These are phyloP conservation scores for Panonychus citri DNA, from an alignment of 1,140 invertebrate species.

Conservation along the genomic window DNA sequence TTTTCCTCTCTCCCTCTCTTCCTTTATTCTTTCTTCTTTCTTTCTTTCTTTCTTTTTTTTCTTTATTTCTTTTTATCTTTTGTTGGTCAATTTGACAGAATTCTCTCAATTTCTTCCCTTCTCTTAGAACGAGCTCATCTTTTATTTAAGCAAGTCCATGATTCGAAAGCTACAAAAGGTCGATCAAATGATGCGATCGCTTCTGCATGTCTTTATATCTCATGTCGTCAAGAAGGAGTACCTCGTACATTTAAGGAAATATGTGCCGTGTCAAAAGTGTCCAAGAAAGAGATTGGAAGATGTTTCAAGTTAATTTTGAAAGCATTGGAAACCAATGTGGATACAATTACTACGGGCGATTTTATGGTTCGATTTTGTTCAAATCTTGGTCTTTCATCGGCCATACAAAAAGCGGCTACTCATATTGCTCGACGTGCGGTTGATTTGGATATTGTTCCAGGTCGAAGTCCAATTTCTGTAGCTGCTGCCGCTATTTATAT, in stretches of 20 bases:
- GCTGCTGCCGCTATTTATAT: conserved; percentile 98
- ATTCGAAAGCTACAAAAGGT: conserved; percentile 83
- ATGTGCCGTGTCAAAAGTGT: conserved; percentile 29
- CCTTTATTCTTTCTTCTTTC: no score
- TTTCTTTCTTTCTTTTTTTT: no score
- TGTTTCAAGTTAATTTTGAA: conserved; percentile 84
- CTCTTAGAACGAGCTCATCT: conserved; percentile 62
- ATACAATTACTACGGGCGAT: conserved; percentile 91
- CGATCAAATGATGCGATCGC: conserved; percentile 92
- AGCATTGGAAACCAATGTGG: conserved; percentile 72
- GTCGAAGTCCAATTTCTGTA: conserved; percentile 91
- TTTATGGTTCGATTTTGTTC: conserved; percentile 61
- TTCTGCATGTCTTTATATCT: conserved; percentile 94
- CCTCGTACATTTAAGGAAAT: conserved; percentile 73
- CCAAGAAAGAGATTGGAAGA: conserved; percentile 95
- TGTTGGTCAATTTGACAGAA: no score
- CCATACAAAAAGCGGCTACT: conserved; percentile 82
- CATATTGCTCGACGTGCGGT: conserved; percentile 89
- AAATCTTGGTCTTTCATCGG: conserved; percentile 48
- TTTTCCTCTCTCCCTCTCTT: no score
- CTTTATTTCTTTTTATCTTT: no score
- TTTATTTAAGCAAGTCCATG: conserved; percentile 93
- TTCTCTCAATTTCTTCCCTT: not conserved
- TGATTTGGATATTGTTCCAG: conserved; percentile 84
- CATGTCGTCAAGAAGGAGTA: conserved; percentile 92